Conservation (phyloP, 37 sponge, comb jelly and placozoan genomes). For the Agelas oroides region DNA sequence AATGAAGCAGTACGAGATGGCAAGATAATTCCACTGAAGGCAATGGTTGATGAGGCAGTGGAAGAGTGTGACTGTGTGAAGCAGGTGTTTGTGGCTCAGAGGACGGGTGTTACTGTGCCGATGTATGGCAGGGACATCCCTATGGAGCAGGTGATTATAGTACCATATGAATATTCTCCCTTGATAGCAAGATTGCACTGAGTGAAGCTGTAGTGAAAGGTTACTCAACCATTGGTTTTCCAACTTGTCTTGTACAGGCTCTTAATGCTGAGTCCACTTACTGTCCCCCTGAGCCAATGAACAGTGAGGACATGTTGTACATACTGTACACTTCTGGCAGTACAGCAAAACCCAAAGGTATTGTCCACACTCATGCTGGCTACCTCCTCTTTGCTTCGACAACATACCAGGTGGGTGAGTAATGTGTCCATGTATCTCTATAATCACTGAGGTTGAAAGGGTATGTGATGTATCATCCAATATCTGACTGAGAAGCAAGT, state of each 20-base stretch:
- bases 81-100: slow-evolving; percentile 80
- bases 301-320: slow-evolving; percentile 95
- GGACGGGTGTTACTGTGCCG: slow-evolving; percentile 82
- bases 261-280: slow-evolving; percentile 66
- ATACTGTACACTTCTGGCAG: slow-evolving; percentile 98
- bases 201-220: too few species aligned
- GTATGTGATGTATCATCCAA: too few species aligned
- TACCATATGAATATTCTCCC: neutral
- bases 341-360: slow-evolving; percentile 97
- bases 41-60: slow-evolving; percentile 88
- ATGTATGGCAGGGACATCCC: slow-evolving; percentile 69
- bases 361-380: slow-evolving; percentile 97
- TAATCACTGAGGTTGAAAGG: too few species aligned
- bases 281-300: slow-evolving; percentile 88
- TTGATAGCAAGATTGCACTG: too few species aligned
- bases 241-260: slow-evolving; percentile 63
- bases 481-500: too few species aligned
- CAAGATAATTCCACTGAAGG: slow-evolving; percentile 89
- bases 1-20: slow-evolving; percentile 92
- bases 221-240: too few species aligned
- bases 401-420: slow-evolving; percentile 79
- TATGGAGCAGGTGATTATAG: slow-evolving; percentile 84
- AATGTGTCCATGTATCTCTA: neutral
- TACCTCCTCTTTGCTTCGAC: slow-evolving; percentile 92
- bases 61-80: slow-evolving; percentile 67